Evolutionary conservation across 2,113 vertebrate genomes (phyloP).

Genomic region (Bucco capensis): DNA sequence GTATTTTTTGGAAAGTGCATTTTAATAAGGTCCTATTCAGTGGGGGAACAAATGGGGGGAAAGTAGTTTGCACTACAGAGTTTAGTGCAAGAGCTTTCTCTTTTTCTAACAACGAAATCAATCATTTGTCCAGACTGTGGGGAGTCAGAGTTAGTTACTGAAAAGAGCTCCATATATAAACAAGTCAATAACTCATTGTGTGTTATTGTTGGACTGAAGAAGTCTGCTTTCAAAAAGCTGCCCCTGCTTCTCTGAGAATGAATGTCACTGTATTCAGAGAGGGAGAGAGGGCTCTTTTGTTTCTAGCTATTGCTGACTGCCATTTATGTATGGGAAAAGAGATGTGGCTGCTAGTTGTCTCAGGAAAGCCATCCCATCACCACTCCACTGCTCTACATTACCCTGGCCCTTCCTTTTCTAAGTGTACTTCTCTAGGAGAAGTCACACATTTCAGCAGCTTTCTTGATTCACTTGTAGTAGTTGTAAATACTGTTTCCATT

Average conservation of each 20-base stretch:
- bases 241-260: slow-evolving; percentile 75
- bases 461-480: neutral
- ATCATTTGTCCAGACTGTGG: slow-evolving; percentile 86
- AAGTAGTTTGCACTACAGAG: slow-evolving; percentile 83
- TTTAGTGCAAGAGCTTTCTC: slow-evolving; percentile 76
- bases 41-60: slow-evolving; percentile 76
- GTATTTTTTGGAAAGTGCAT: slow-evolving; percentile 85
- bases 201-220: slow-evolving; percentile 80
- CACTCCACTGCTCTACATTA: neutral
- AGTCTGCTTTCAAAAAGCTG: slow-evolving; percentile 80
- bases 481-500: neutral
- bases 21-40: slow-evolving; percentile 86
- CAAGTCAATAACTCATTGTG: slow-evolving; percentile 92
- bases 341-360: slow-evolving; percentile 56
- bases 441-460: neutral
- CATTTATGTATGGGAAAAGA: slow-evolving; percentile 78
- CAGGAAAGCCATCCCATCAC: slow-evolving; percentile 21
- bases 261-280: slow-evolving; percentile 78
- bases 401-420: neutral
- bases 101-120: slow-evolving; percentile 83
- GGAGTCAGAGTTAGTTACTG: slow-evolving; percentile 83
- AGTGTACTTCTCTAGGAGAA: neutral
- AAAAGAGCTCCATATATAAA: slow-evolving; percentile 85
- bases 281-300: slow-evolving; percentile 74
- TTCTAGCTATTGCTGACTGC: slow-evolving; percentile 68